phyloP scores from a whole-genome alignment of 2,888 invertebrate genomes.

The Caenorhabditis plicata region DNA sequence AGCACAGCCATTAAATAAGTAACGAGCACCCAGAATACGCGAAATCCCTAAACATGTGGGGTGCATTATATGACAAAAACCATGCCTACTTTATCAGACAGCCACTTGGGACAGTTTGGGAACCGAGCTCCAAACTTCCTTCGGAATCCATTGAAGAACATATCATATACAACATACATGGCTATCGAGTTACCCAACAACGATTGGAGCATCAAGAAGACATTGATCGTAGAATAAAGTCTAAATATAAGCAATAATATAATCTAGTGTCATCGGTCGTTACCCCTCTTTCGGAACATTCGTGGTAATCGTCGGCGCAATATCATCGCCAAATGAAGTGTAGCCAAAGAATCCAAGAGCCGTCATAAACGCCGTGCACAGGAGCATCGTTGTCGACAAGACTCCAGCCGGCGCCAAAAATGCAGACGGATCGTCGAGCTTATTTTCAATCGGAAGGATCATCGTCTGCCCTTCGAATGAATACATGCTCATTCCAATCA shows the following conservation, averaged over 20 bases:
- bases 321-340: conserved; percentile 60
- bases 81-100: conserved; percentile 40
- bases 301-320: conserved; percentile 61
- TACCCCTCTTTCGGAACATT: conserved; percentile 62
- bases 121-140: conserved; percentile 61
- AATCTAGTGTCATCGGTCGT: not conserved
- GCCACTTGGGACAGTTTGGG: conserved; percentile 53
- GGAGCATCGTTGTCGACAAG: conserved; percentile 64
- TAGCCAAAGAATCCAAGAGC: conserved; percentile 65
- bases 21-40: conserved; percentile 64
- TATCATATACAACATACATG: conserved; percentile 64
- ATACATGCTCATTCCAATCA: conserved; percentile 66
- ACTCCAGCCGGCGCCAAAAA: conserved; percentile 64
- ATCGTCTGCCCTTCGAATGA: conserved; percentile 66
- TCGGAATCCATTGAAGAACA: conserved; percentile 65
- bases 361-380: conserved; percentile 58
- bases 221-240: conserved; percentile 62
- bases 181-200: conserved; percentile 65
- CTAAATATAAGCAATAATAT: conserved; percentile 23
- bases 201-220: conserved; percentile 63
- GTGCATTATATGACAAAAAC: not conserved
- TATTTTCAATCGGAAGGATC: conserved; percentile 65
- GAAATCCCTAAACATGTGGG: conserved; percentile 52
- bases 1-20: conserved; percentile 76
- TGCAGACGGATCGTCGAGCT: conserved; percentile 61